A percentile compares a stretch with the other conserved stretches of the same genome.
phyloP scores from a whole-genome alignment of 2,888 invertebrate species.

The Xestia sexstrigata region DNA sequence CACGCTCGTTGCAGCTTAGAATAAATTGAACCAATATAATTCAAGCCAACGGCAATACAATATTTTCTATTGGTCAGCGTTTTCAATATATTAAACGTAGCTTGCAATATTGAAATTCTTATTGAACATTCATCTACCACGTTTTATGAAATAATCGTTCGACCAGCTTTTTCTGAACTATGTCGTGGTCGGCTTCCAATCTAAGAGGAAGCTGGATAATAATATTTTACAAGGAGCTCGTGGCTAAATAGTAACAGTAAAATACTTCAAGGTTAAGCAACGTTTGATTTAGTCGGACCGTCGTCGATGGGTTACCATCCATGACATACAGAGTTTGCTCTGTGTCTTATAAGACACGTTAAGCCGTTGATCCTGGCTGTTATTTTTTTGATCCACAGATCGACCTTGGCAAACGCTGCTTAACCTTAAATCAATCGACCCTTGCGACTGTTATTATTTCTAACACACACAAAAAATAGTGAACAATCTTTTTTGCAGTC shows the following conservation, averaged over 20 bases:
- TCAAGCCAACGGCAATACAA: neutral
- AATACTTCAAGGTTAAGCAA: too few relatives aligned
- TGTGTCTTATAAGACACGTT: neutral
- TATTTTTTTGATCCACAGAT: neutral
- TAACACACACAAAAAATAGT: neutral
- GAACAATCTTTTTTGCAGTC: neutral
- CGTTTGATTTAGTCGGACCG: too few relatives aligned
- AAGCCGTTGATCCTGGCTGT: neutral
- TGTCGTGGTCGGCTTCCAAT: too few relatives aligned
- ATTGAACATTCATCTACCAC: conserved; percentile 17
- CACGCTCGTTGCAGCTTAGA: neutral
- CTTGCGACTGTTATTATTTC: neutral
- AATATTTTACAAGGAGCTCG: too few relatives aligned
- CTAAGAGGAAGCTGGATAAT: too few relatives aligned
- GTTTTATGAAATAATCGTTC: neutral
- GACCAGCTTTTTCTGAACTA: neutral
- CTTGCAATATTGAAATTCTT: conserved; percentile 24
- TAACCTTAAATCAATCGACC: neutral
- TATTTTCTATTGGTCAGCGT: conserved; percentile 20
- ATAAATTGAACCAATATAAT: conserved; percentile 29
- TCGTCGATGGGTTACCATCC: too few relatives aligned
- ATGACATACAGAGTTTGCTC: neutral
- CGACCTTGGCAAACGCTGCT: neutral
- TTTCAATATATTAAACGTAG: conserved; percentile 25
- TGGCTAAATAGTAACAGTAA: too few relatives aligned